Evolutionary conservation across 2,888 invertebrate genomes (phyloP), one percentile per base, ranked within the genome.

Genomic region (Microctonus brassicae): DNA sequence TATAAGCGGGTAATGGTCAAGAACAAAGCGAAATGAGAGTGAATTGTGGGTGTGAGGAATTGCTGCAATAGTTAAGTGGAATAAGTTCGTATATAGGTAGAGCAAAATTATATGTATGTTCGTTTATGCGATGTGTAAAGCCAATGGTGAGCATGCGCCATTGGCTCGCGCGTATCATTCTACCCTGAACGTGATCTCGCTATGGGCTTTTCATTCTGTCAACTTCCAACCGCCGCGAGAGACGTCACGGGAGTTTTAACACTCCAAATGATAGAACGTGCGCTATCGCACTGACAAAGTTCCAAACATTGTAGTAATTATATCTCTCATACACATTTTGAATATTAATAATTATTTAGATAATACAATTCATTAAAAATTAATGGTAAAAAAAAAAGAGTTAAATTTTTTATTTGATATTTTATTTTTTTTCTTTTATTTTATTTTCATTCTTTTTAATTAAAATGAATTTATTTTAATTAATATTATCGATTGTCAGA

Each of bases 101-200:
- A 11, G 42, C 1, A 7, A 47, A 17, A 7, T n/a, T 17, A 62
- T 26, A 34, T 42, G 36, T 42, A 62, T 42, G 26, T 24, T n/a
- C n/a, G 34, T 62, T n/a, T 13, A 24, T 34, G 17, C n/a, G 33
- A 33, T 33, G 17, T 17, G n/a, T 20, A 34, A 69, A 71, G 63
- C 61, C 65, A 72, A n/a, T n/a, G 60, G 70, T 62, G 85, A 82
- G 86, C 86, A 85, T 86, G 86, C 86, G 86, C 85, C 79, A 78
- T 82, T 85, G 84, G 84, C 84, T 84, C 84, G 83, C 82, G 80
- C 81, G 69, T 79, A 80, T 58, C 33, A 58, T 58, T 47, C 47
- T 47, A 47, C 47, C 47, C 47, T 79, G 77, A 73, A 73, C 75
- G 80, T 77, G 79, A 78, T 82, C 84, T 82, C 85, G 84, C 85